Evolutionary conservation across 2,888 invertebrate genomes (phyloP), one percentile per base, ranked within the genome.

Genomic region (Melitaea athalia): DNA sequence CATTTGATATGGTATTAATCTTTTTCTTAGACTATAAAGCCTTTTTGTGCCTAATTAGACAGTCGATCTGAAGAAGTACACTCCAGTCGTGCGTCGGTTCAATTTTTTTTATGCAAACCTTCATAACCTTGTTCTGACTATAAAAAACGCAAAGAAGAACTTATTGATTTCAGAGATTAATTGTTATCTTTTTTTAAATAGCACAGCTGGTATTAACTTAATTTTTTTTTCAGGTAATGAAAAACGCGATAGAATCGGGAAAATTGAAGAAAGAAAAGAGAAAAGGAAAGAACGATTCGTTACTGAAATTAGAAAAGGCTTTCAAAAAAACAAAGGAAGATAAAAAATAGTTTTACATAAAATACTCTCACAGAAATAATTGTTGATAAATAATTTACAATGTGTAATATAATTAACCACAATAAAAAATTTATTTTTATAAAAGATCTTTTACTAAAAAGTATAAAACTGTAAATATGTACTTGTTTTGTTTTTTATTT

Each of bases 241-340:
- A 93, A 70, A 89, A 86, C 1, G 85, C 92, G 0, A 68, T 93
- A 63, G 81, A 87, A 75, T 83, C 90, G 0, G 93, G 93, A 1
- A 84, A 86, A 63, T 47, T 88, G 70, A 92, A 91, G 73, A 91
- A 86, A 71, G 84, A 91, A n/a, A 92, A 88, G 70, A 81, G 93
- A 24, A 87, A 82, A 79, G 83, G 88, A 50, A 93, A 93, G 69
- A 93, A 93, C 68, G 87, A 87, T 0, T 78, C 91, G 0, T 71
- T 93, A 0, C 69, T 93, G 7, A 88, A 87, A 63, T 75, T 93
- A 45, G 83, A 85, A 50, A 90, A 88, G 73, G 77, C 73, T 45
- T 81, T 84, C 31, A 84, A 81, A 24, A 66, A 57, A 47, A 59
- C 63, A 49, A 45, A 17, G 12, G 33, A 55, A 5, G 33, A 8